These are phyloP conservation scores for Anaspis maculata DNA, from an alignment of 2,888 invertebrate genomes.

Conservation along the genomic window DNA sequence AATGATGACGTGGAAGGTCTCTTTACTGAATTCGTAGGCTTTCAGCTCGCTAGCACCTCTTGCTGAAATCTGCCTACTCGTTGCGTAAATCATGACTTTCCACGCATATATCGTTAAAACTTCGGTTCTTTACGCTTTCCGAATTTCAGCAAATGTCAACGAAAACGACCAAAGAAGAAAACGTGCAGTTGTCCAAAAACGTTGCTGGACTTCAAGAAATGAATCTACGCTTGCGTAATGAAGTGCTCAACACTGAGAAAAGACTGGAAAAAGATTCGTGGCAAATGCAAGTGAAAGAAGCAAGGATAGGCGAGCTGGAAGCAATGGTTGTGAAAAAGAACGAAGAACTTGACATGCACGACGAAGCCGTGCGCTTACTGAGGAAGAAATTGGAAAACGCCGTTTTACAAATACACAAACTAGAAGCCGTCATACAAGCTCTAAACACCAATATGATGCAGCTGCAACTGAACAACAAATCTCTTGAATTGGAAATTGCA, in stretches of 20 bases:
- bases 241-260: conserved; percentile 26
- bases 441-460: not conserved
- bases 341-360: conserved; percentile 24
- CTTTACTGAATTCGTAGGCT: too few relatives aligned
- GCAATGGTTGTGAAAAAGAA: conserved; percentile 27
- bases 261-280: conserved; percentile 24
- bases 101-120: too few relatives aligned
- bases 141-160: too few relatives aligned
- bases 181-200: conserved; percentile 21
- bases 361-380: conserved; percentile 31
- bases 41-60: too few relatives aligned
- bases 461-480: conserved; percentile 19
- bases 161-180: conserved; percentile 26
- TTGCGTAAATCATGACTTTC: too few relatives aligned
- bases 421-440: conserved; percentile 19
- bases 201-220: conserved; percentile 23
- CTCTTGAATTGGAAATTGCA: not conserved
- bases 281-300: conserved; percentile 26
- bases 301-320: conserved; percentile 32
- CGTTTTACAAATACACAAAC: conserved; percentile 30
- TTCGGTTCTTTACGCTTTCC: too few relatives aligned
- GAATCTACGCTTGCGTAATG: conserved; percentile 23
- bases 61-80: too few relatives aligned
- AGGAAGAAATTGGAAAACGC: conserved; percentile 36
- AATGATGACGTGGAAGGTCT: too few relatives aligned